phyloP scores from a whole-genome alignment of 23 tunicate genomes.

The Styela clava region DNA sequence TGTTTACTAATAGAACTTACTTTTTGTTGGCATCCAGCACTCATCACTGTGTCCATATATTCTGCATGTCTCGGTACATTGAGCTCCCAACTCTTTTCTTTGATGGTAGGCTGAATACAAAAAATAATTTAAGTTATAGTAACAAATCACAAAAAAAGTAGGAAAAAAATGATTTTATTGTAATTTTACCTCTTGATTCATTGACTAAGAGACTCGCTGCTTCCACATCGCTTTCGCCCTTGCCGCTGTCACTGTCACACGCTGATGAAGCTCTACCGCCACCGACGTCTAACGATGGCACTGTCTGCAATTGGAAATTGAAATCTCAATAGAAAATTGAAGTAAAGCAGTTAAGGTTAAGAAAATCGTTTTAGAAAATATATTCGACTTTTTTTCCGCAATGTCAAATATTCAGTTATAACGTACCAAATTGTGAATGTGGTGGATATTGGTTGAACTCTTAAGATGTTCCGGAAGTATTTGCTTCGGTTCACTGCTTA shows the following conservation, averaged over 20 bases:
- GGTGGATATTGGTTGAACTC: background rate
- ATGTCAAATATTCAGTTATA: too few relatives aligned
- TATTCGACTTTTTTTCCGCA: too few relatives aligned
- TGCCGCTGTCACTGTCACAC: constrained; percentile 31
- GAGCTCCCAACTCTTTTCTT: background rate
- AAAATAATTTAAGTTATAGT: background rate
- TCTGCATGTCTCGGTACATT: constrained; percentile 53
- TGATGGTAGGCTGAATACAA: background rate
- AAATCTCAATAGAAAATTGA: too few relatives aligned
- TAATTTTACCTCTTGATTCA: constrained; percentile 3
- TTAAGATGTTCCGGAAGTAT: background rate
- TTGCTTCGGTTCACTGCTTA: background rate
- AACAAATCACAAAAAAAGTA: too few relatives aligned
- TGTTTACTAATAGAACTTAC: too few relatives aligned
- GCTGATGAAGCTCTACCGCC: background rate
- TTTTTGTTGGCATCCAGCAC: constrained; percentile 64
- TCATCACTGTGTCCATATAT: constrained; percentile 66
- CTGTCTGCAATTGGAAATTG: too few relatives aligned
- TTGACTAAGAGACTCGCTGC: constrained; percentile 27
- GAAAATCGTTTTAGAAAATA: too few relatives aligned
- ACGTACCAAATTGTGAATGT: background rate
- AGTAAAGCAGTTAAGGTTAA: too few relatives aligned
- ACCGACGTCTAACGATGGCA: background rate
- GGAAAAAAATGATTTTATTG: background rate
- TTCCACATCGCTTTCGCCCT: constrained; percentile 33